A percentile compares a stretch with the other conserved stretches of the same genome.
phyloP scores from a whole-genome alignment of 2,888 invertebrate genomes.

The Barypeithes pellucidus region DNA sequence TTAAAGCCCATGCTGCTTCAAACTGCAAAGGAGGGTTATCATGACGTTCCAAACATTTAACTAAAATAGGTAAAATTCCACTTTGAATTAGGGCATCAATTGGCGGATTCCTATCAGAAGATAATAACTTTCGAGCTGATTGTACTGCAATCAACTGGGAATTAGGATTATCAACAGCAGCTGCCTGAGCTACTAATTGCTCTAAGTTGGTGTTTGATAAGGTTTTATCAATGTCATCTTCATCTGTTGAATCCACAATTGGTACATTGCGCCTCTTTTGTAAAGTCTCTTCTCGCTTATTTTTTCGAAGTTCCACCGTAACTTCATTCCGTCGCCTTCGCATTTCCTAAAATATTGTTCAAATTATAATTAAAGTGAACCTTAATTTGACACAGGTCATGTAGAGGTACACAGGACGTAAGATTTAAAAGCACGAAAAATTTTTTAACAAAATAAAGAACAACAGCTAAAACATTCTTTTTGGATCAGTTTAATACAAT shows the following conservation, averaged over 20 bases:
- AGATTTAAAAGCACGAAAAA: background rate
- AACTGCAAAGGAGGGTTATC: conserved; percentile 94
- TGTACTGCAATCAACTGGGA: conserved; percentile 94
- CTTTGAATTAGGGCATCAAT: conserved; percentile 96
- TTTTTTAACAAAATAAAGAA: background rate
- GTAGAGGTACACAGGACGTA: background rate
- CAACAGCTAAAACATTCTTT: background rate
- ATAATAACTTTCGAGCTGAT: conserved; percentile 94
- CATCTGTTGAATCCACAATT: conserved; percentile 87
- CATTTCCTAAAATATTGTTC: conserved; percentile 85
- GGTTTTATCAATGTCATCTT: conserved; percentile 82
- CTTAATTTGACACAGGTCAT: conserved; percentile 14
- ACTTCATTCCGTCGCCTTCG: conserved; percentile 96
- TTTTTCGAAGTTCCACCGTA: conserved; percentile 96
- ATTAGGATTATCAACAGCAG: conserved; percentile 83
- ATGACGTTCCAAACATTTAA: conserved; percentile 85
- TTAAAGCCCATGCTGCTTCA: conserved; percentile 98
- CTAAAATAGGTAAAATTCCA: conserved; percentile 94
- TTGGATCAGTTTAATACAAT: background rate
- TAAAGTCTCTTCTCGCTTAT: conserved; percentile 97
- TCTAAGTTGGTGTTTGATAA: conserved; percentile 83
- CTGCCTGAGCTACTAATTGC: conserved; percentile 90
- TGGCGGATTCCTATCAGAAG: conserved; percentile 98
- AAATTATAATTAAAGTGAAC: conserved; percentile 25
- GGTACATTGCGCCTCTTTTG: conserved; percentile 98